phyloP scores from a whole-genome alignment of 2,113 vertebrate species.

The Anthoscopus minutus region DNA sequence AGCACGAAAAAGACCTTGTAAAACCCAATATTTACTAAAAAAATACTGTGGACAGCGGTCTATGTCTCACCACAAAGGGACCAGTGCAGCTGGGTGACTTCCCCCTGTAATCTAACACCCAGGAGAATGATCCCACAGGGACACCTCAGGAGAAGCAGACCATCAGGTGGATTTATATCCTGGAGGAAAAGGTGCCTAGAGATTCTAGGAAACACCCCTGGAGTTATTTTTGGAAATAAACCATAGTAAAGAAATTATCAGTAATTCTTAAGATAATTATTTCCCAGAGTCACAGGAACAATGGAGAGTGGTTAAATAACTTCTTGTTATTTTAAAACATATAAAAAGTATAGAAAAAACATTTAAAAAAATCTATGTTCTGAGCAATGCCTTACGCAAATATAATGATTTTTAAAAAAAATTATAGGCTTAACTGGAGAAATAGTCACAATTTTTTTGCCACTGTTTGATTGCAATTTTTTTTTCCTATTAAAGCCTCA shows the following conservation, averaged over 20 bases:
- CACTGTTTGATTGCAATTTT: slow-evolving; percentile 61
- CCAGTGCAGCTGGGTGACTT: neutral
- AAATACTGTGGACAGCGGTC: rapidly evolving
- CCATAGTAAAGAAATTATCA: neutral
- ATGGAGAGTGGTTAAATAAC: slow-evolving; percentile 35
- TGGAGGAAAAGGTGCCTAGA: neutral
- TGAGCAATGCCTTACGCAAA: slow-evolving; percentile 66
- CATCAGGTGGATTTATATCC: neutral
- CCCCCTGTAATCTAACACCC: neutral
- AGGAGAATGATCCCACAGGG: neutral
- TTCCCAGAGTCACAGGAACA: neutral
- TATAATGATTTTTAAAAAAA: slow-evolving; percentile 71
- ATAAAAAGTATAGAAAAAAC: neutral
- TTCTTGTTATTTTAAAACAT: slow-evolving; percentile 50
- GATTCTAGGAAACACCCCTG: neutral
- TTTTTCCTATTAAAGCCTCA: slow-evolving; percentile 64
- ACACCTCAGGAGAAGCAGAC: neutral
- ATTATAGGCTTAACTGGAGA: slow-evolving; percentile 77
- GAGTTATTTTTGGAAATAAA: neutral
- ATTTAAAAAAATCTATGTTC: neutral
- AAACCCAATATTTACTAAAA: neutral
- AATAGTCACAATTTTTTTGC: slow-evolving; percentile 72
- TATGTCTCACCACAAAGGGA: rapidly evolving
- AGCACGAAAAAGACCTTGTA: neutral
- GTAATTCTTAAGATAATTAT: neutral